These are phyloP conservation scores for Anoplopoma fimbria DNA, from an alignment of 2,113 vertebrate genomes.

Conservation along the genomic window DNA sequence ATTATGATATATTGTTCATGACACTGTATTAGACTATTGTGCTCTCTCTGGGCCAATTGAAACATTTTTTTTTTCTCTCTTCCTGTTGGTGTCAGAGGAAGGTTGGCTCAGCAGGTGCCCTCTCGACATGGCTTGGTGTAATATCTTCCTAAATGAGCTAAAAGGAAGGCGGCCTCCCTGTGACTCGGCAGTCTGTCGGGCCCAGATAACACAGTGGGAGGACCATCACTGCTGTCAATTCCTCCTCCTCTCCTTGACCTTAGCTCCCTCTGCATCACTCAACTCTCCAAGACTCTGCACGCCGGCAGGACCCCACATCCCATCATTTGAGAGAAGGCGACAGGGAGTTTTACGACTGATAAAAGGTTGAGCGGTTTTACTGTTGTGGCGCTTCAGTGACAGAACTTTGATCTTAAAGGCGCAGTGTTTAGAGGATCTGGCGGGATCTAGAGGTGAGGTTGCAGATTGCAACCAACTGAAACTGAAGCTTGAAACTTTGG, in stretches of 20 bases:
- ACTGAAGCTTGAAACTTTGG: no score
- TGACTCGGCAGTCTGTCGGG: conserved; percentile 73
- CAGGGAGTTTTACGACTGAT: background rate
- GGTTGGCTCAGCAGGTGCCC: conserved; percentile 61
- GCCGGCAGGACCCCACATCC: conserved; percentile 14
- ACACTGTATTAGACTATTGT: background rate
- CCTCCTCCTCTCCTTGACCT: conserved; percentile 67
- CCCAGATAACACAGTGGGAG: conserved; percentile 70
- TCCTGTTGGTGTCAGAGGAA: conserved; percentile 48
- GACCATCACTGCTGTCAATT: conserved; percentile 66
- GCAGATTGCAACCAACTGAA: background rate
- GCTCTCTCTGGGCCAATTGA: background rate
- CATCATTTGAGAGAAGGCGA: conserved; percentile 1
- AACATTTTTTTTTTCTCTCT: conserved; percentile 8
- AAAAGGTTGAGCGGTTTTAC: conserved; percentile 2
- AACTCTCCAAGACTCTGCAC: conserved; percentile 36
- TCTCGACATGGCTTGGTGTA: conserved; percentile 58
- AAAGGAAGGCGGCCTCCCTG: conserved; percentile 60
- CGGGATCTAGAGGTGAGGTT: background rate
- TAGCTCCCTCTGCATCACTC: conserved; percentile 56
- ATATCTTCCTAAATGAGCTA: conserved; percentile 71
- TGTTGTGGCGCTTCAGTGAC: background rate
- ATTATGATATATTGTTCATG: background rate
- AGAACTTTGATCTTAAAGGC: conserved; percentile 20
- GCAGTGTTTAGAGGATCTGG: background rate